Evolutionary conservation across 2,113 vertebrate species (phyloP).

Genomic region (Dicaeum eximium): DNA sequence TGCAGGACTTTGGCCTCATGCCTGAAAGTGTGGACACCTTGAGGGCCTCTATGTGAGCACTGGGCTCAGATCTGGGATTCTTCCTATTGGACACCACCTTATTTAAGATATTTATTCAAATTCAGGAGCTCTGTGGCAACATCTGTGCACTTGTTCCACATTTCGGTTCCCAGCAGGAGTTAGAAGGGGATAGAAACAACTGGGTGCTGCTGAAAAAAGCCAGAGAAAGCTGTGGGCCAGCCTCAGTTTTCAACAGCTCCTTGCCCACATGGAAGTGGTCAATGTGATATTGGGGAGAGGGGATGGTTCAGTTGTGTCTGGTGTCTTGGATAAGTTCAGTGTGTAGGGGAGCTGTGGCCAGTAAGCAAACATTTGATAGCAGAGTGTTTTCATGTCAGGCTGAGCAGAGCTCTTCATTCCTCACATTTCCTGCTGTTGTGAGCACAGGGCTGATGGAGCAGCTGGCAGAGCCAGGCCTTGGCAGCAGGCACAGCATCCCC

Average conservation of each 20-base stretch:
- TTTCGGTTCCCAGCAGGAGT: background rate
- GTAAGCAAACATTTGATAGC: background rate
- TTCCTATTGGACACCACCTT: background rate
- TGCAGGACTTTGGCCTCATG: background rate
- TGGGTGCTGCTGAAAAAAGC: background rate
- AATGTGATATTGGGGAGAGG: background rate
- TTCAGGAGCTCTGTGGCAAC: background rate
- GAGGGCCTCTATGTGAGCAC: background rate
- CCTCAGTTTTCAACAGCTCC: background rate
- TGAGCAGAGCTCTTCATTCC: background rate
- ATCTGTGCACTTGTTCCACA: fast-evolving
- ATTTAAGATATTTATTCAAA: background rate
- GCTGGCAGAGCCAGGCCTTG: conserved; percentile 32
- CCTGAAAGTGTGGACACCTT: background rate
- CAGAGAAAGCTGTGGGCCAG: background rate
- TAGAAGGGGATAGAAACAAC: background rate
- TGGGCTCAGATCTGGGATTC: background rate
- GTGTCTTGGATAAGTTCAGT: background rate
- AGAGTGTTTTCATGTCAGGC: background rate
- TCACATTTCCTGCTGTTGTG: background rate
- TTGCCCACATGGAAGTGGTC: background rate
- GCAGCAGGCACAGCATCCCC: background rate
- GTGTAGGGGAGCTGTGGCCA: background rate
- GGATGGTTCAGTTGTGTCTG: background rate
- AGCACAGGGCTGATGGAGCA: conserved; percentile 68